Evolutionary conservation across 2,888 invertebrate genomes (phyloP), one percentile per base, ranked within the genome.

Genomic region (Cataglyphis albicans): DNA sequence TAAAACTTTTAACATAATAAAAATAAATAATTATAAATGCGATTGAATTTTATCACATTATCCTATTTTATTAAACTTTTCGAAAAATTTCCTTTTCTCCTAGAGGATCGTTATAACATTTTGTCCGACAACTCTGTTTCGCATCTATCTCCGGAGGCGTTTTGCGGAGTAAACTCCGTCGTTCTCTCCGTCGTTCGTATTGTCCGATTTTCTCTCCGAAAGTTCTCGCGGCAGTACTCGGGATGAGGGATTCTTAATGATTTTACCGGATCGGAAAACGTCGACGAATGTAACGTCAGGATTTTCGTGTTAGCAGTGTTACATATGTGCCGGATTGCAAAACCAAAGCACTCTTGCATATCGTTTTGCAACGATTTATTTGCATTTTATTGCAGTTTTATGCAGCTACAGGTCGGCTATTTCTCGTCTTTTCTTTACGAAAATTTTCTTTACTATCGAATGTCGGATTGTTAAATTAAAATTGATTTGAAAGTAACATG

Each of bases 351-450:
- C 84, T 84, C 18, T 70, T 74, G 70, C 83, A 80, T 84, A 81
- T 87, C 84, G 73, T 86, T 86, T 84, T 85, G 74, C 68, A 67
- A 75, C 81, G 75, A 76, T 80, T 86, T 85, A 85, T 88, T 88
- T 88, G 88, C 88, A 88, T 88, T 88, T 88, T 87, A 87, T 87
- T 84, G 88, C 85, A 73, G 80, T 88, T 88, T 85, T 85, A 86
- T 88, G 74, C 88, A 82, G 86, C 68, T 35, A 44, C 82, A 48
- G 57, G 68, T 85, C 67, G 75, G 57, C 81, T 52, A 75, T 59
- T 76, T 41, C 38, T 21, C 72, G 48, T 15, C 52, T 48, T n/a
- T n/a, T 59, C 57, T 41, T 67, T 76, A 67, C 81, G 21, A 29
- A 12, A 52, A 55, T 35, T 32, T 63, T 67, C 55, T 73, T 44